Percentiles rank a stretch among this genome's conserved stretches.
These are phyloP conservation scores for Holcopasites calliopsidis DNA, from an alignment of 1,140 invertebrate species.

Conservation along the genomic window DNA sequence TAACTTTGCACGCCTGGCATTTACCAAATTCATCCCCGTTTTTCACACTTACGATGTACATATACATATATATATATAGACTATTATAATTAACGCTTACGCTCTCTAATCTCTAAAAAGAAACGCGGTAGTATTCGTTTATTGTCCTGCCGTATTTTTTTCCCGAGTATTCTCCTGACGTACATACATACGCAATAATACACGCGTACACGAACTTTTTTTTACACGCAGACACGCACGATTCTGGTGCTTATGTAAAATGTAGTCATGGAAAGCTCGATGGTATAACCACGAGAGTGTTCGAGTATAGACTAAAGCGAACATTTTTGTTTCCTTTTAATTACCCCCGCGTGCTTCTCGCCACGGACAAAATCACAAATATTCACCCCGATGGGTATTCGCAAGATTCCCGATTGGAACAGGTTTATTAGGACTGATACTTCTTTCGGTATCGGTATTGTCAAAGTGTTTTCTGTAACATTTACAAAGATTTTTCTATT, in stretches of 20 bases:
- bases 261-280: constrained; percentile 77
- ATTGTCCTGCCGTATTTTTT: constrained; percentile 75
- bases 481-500: background rate
- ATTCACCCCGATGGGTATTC: background rate
- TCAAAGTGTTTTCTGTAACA: background rate
- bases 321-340: constrained; percentile 12
- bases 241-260: constrained; percentile 53
- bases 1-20: background rate
- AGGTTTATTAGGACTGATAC: background rate
- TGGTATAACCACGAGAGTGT: constrained; percentile 72
- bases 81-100: constrained; percentile 63
- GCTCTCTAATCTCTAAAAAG: constrained; percentile 69
- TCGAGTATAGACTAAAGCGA: constrained; percentile 59
- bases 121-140: constrained; percentile 75
- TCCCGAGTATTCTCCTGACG: constrained; percentile 67
- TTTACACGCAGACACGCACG: constrained; percentile 50
- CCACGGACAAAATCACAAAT: constrained; percentile 20
- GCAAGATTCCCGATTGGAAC: background rate
- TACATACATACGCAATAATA: constrained; percentile 56
- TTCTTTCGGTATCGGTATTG: background rate
- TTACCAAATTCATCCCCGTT: constrained; percentile 34
- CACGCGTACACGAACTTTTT: constrained; percentile 50
- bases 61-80: constrained; percentile 35
- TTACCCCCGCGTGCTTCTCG: constrained; percentile 41
- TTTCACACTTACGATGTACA: constrained; percentile 45